These are phyloP conservation scores for Leucoraja ocellata DNA, from an alignment of 2,797 vertebrate species.

Conservation along the genomic window DNA sequence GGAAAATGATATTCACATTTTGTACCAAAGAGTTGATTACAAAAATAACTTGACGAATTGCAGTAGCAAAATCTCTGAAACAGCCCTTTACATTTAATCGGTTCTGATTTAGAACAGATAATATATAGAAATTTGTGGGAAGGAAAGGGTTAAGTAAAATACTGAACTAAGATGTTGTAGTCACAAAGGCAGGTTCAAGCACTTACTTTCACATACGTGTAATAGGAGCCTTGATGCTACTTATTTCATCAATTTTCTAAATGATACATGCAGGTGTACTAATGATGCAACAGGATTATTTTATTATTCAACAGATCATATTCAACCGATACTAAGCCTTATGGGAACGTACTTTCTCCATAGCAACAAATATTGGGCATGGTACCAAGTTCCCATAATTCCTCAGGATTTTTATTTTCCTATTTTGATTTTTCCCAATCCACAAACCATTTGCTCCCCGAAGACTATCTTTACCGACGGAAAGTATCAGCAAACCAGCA, in stretches of 20 bases:
- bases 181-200: conserved; percentile 15
- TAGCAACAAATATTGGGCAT: conserved; percentile 37
- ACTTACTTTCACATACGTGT: conserved; percentile 29
- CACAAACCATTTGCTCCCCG: conserved; percentile 22
- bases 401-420: conserved; percentile 12
- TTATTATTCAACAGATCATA: conserved; percentile 39
- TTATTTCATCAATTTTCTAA: conserved; percentile 38
- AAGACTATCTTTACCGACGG: not conserved
- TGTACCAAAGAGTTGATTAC: not conserved
- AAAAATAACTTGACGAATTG: not conserved
- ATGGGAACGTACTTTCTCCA: conserved; percentile 34
- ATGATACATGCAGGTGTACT: conserved; percentile 30
- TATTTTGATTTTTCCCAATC: conserved; percentile 33
- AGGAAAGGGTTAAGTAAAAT: conserved; percentile 12
- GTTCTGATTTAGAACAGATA: not conserved
- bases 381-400: conserved; percentile 28
- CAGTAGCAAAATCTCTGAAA: not conserved
- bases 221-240: conserved; percentile 36
- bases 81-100: not conserved
- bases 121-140: not conserved
- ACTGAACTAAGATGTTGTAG: not conserved
- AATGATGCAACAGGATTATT: conserved; percentile 32
- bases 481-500: not conserved
- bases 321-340: conserved; percentile 32
- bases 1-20: not conserved